Conservation (phyloP, 2,888 invertebrate genomes). For the Thyatira batis region DNA sequence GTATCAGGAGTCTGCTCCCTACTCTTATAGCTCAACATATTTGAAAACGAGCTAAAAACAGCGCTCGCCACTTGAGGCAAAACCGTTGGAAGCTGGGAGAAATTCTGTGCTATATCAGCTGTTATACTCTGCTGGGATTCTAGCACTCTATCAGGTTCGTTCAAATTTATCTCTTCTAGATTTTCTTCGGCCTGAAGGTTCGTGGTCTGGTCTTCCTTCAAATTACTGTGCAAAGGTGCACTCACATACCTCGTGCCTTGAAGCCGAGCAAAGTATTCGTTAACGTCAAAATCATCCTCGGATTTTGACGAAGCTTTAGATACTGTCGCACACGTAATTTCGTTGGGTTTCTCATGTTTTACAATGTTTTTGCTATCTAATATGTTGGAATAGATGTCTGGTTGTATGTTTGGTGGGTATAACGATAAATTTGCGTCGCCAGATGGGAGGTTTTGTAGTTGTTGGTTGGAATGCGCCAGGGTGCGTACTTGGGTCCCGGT, state of each 20-base stretch:
- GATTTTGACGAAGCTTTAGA: constrained; percentile 55
- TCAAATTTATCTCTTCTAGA: constrained; percentile 68
- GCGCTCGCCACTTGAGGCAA: constrained; percentile 84
- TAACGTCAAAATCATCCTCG: constrained; percentile 76
- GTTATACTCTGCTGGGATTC: constrained; percentile 64
- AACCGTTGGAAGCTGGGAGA: constrained; percentile 82
- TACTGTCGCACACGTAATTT: constrained; percentile 22
- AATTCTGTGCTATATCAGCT: constrained; percentile 77
- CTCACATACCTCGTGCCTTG: constrained; percentile 74
- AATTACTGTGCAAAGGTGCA: constrained; percentile 62
- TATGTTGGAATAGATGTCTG: constrained; percentile 15
- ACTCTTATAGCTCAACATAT: constrained; percentile 70
- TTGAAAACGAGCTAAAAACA: constrained; percentile 84
- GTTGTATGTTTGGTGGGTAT: constrained; percentile 18
- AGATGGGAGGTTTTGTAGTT: constrained; percentile 44
- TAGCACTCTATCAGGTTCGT: constrained; percentile 50
- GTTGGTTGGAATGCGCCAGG: constrained; percentile 51
- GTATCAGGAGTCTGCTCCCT: constrained; percentile 63
- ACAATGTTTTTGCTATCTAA: constrained; percentile 26
- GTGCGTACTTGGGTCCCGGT: constrained; percentile 40
- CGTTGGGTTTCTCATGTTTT: constrained; percentile 22
- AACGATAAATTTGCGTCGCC: constrained; percentile 55
- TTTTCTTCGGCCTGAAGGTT: constrained; percentile 75
- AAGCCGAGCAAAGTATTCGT: constrained; percentile 73
- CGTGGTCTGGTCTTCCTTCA: constrained; percentile 75